These are phyloP conservation scores for Polyergus mexicanus DNA, from an alignment of 1,140 invertebrate species.

Conservation along the genomic window DNA sequence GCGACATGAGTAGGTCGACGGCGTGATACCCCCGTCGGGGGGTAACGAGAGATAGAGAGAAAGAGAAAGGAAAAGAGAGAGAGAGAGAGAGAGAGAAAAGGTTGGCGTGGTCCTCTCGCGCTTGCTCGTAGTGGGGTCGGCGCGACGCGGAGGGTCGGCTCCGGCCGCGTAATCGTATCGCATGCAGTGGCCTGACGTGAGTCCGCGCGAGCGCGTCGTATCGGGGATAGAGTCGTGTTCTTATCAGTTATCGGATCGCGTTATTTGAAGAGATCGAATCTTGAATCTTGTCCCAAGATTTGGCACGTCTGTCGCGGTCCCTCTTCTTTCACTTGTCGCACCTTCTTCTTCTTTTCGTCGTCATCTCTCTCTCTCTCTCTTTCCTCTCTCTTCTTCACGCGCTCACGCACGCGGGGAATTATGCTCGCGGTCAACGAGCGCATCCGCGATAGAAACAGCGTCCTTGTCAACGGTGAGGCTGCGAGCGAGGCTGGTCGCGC, in stretches of 20 bases:
- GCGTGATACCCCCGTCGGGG: slow-evolving; percentile 35
- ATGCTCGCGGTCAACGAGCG: slow-evolving; percentile 74
- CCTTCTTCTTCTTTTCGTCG: not conserved
- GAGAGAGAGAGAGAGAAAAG: slow-evolving; percentile 23
- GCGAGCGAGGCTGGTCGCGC: slow-evolving; percentile 49
- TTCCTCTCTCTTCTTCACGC: slow-evolving; percentile 23
- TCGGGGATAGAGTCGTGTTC: slow-evolving; percentile 46
- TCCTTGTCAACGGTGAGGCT: slow-evolving; percentile 58
- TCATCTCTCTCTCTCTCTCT: too few relatives aligned
- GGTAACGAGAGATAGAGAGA: not conserved
- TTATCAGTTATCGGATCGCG: not conserved
- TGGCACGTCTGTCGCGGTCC: slow-evolving; percentile 7
- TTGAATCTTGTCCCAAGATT: slow-evolving; percentile 7
- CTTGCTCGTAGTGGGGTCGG: slow-evolving; percentile 67
- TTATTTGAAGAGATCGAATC: too few relatives aligned
- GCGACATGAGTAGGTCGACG: slow-evolving; percentile 54
- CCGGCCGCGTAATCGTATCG: slow-evolving; percentile 83
- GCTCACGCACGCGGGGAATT: slow-evolving; percentile 68
- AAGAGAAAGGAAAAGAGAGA: not conserved
- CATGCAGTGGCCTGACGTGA: slow-evolving; percentile 85
- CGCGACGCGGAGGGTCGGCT: slow-evolving; percentile 81
- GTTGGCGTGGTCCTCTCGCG: slow-evolving; percentile 50
- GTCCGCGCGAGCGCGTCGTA: slow-evolving; percentile 78
- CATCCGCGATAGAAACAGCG: slow-evolving; percentile 58
- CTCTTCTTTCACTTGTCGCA: not conserved